Conservation (phyloP, 2,888 invertebrate species). For the Cerceris rybyensis region DNA sequence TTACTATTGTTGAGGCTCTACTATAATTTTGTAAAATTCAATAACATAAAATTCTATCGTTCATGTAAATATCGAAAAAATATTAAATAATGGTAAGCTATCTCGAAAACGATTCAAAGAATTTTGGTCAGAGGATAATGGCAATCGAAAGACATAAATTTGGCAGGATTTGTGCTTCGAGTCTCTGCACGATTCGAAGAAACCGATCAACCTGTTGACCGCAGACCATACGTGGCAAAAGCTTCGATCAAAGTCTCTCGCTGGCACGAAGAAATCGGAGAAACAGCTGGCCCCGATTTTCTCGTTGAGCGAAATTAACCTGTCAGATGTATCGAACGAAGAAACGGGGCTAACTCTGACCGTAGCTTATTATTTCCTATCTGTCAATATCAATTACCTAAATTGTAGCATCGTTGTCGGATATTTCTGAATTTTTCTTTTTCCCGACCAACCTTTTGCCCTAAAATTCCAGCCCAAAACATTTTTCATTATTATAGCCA, state of each 20-base stretch:
- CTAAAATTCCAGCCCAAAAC: too few relatives aligned
- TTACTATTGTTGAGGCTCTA: too few relatives aligned
- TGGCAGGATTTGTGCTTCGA: constrained; percentile 51
- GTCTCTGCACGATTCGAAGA: constrained; percentile 48
- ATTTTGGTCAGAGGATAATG: not conserved
- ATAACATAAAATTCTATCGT: too few relatives aligned
- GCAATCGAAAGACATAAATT: constrained; percentile 56
- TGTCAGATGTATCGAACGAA: constrained; percentile 19
- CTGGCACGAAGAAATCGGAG: constrained; percentile 25
- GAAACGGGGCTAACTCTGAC: constrained; percentile 9
- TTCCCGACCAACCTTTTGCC: too few relatives aligned
- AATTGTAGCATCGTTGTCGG: too few relatives aligned
- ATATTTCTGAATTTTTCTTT: too few relatives aligned
- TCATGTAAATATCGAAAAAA: not conserved
- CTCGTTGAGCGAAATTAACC: constrained; percentile 33
- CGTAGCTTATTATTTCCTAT: constrained; percentile 31
- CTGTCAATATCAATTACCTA: not conserved
- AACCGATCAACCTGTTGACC: constrained; percentile 60
- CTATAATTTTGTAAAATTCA: too few relatives aligned
- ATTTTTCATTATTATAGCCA: too few relatives aligned
- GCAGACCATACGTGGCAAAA: constrained; percentile 44
- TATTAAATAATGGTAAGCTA: not conserved
- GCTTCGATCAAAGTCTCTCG: constrained; percentile 52
- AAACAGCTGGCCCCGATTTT: constrained; percentile 39
- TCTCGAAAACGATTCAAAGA: not conserved